phyloP scores from a whole-genome alignment of 2,888 invertebrate genomes.

The Octodonta nipae region DNA sequence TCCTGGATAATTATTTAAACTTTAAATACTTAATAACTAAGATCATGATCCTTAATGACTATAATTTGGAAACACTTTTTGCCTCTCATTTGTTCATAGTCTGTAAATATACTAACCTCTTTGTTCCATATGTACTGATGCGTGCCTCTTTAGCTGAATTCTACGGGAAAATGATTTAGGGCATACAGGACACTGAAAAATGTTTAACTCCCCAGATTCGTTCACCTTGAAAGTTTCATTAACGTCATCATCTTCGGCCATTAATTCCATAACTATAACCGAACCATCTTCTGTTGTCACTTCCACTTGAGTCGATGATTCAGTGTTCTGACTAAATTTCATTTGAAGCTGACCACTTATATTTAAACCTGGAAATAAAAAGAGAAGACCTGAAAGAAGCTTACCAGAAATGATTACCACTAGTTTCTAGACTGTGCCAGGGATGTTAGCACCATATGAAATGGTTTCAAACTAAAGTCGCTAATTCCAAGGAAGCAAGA shows the following conservation, averaged over 20 bases:
- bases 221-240: slow-evolving; percentile 14
- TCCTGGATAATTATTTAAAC: too few species aligned
- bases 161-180: slow-evolving; percentile 49
- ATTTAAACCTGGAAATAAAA: slow-evolving; percentile 23
- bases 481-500: too few species aligned
- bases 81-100: too few species aligned
- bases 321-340: slow-evolving; percentile 30
- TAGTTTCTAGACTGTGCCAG: too few species aligned
- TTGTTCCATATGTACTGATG: slow-evolving; percentile 47
- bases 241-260: slow-evolving; percentile 32
- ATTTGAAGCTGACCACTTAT: slow-evolving; percentile 31
- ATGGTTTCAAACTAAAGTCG: too few species aligned
- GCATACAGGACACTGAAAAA: slow-evolving; percentile 49
- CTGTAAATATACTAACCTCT: slow-evolving; percentile 31
- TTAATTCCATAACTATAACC: slow-evolving; percentile 36
- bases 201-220: slow-evolving; percentile 32
- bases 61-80: too few species aligned
- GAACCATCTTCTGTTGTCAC: slow-evolving; percentile 38
- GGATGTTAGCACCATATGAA: too few species aligned
- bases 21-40: too few species aligned
- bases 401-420: too few species aligned
- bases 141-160: slow-evolving; percentile 46
- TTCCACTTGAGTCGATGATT: slow-evolving; percentile 34
- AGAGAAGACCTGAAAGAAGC: too few species aligned
- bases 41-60: too few species aligned